Evolutionary conservation across 2,888 invertebrate genomes (phyloP).

Genomic region (Cacoxenus indagator): DNA sequence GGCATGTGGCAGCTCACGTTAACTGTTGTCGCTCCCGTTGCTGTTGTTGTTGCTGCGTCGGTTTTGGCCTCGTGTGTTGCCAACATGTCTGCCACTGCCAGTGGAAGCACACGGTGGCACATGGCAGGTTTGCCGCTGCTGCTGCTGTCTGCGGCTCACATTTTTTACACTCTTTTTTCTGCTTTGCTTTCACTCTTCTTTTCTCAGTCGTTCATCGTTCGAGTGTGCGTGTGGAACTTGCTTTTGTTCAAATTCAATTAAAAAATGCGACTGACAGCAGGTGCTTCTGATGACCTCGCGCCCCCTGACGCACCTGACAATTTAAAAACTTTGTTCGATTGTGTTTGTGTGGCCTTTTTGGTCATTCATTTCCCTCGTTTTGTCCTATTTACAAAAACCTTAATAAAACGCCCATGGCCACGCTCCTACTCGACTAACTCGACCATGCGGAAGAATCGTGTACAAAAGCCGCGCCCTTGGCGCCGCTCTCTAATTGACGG

Average conservation of each 20-base stretch:
- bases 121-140: constrained; percentile 44
- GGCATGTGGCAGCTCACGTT: neutral
- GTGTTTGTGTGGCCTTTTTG: neutral
- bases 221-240: neutral
- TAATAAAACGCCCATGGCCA: too few relatives aligned
- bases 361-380: neutral
- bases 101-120: constrained; percentile 57
- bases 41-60: constrained; percentile 29
- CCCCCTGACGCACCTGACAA: constrained; percentile 26
- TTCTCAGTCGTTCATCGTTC: constrained; percentile 34
- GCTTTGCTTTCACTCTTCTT: constrained; percentile 29
- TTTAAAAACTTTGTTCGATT: constrained; percentile 25
- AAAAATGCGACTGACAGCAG: constrained; percentile 67
- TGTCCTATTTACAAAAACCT: too few relatives aligned
- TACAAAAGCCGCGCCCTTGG: too few relatives aligned
- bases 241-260: constrained; percentile 61
- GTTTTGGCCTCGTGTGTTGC: constrained; percentile 31
- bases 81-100: constrained; percentile 51
- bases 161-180: neutral
- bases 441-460: too few relatives aligned
- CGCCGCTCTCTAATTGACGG: too few relatives aligned
- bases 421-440: neutral
- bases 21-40: constrained; percentile 11
- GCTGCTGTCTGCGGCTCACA: constrained; percentile 25
- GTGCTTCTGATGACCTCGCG: constrained; percentile 58